Evolutionary conservation across 2,797 vertebrate species (phyloP), one percentile per base, ranked within the genome.

Genomic region (Sebastes aleutianus): DNA sequence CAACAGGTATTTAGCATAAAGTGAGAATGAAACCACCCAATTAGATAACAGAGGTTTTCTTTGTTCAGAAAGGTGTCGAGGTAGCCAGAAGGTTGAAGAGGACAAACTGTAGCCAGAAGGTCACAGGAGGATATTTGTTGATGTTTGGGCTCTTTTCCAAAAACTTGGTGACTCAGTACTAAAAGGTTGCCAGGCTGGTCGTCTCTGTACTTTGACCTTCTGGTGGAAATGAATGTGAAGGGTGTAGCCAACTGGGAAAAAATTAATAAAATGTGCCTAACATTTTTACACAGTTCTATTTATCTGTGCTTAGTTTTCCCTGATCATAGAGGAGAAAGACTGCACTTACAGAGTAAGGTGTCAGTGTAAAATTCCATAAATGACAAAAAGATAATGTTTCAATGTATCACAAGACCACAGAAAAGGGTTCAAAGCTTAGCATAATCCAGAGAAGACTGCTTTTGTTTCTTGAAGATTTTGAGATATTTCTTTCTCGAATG

Each of bases 191-290:
- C 32, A 18, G 43, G 63, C 10, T 27, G 74, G 18, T 58, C 8
- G 5, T 74, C 50, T 39, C 56, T 69, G 62, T 62, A 72, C 70
- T 82, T 78, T 74, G 67, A 74, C 54, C 54, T 14, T 20, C 11
- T 18, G 11, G 26, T 63, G 26, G 24, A 22, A 68, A 74, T 24
- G 0, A 31, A 22, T 4, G 3, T 64, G 12, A 56, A 26, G 3
- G 8, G 20, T 69, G 8, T 20, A 18, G 14, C 43, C 36, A 3
- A 8, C 64, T 34, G 13, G 14, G 1, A 11, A 6, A 58, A 31
- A 54, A 58, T 20, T 10, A 22, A 54, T 54, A 13, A 20, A 62
- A 77, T 26, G 14, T 31, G 12, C 13, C 1, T 18, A 3, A 29
- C 3, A 6, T 63, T 59, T 61, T 26, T 34, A 62, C 29, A 32